Evolutionary conservation across 2,113 vertebrate species (phyloP), one percentile per base, ranked within the genome.

Genomic region (Perca schrenkii): DNA sequence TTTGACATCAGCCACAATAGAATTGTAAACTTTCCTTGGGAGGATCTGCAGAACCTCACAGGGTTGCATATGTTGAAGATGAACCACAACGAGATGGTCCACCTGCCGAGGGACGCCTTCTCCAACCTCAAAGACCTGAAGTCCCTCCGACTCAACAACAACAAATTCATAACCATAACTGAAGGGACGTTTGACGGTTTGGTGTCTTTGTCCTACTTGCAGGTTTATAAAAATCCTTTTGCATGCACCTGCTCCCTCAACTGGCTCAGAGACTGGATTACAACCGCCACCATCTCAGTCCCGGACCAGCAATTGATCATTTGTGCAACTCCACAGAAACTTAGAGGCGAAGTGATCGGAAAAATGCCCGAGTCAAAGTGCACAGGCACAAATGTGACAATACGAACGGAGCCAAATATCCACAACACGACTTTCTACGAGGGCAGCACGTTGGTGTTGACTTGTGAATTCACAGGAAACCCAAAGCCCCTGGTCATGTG

Each of bases 1-100:
- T 94, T 99, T 19, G 98, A 99, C 93, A 83, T 99, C 73, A 99
- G 98, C 92, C 85, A 99, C 94, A 99, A 99, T 90, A 96, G 94
- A 84, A 96, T 99, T 0, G 91, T 81, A 0, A 94, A 96, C 74
- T 99, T 99, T 77, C 98, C 98, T 0, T 99, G 98, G 98, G 95
- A 88, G 64, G 98, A 99, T 85, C 95, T 99, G 74, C 89, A 92
- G 72, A 98, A 97, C 91, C 95, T 99, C 46, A 97, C 96, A 0
- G 93, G 94, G 8, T 95, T 99, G 65, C 96, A 97, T 84, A 83
- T 99, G 83, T 91, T 99, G 60, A 99, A 98, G 92, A 97, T 99
- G 97, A 98, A 98, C 94, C 96, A 99, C 88, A 99, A 99, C 36
- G 92, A 95, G 84, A 94, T 99, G 95, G 90, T 91, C 15, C 84